phyloP scores from a whole-genome alignment of 2,113 vertebrate genomes.

The Struthio camelus region DNA sequence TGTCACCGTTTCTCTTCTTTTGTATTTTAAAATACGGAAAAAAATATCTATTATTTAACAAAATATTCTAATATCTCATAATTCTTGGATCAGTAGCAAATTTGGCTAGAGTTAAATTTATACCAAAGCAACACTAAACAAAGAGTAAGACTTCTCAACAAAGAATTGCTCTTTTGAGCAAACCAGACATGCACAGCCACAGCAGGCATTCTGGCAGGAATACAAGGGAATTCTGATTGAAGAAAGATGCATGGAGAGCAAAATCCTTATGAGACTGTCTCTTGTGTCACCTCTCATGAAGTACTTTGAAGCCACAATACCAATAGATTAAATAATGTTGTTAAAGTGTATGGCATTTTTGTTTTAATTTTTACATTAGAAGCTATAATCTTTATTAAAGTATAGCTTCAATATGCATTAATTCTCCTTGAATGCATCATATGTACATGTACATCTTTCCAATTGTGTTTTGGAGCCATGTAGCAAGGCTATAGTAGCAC shows the following conservation, averaged over 20 bases:
- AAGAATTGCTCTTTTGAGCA: neutral
- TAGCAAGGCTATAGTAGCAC: neutral
- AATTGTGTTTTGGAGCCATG: neutral
- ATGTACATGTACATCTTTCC: neutral
- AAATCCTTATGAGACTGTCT: neutral
- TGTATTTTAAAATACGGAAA: neutral
- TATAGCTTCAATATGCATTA: accelerated
- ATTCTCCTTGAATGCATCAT: neutral
- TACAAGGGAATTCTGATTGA: neutral
- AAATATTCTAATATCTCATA: neutral
- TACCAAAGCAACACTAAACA: neutral
- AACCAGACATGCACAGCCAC: neutral
- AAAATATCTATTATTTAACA: neutral
- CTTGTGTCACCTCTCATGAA: neutral
- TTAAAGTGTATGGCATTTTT: neutral
- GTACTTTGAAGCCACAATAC: neutral
- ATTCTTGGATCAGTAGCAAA: neutral
- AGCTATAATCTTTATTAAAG: neutral
- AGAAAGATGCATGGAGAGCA: neutral
- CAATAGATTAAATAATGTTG: accelerated
- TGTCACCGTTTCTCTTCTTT: neutral
- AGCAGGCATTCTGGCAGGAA: neutral
- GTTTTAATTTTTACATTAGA: neutral
- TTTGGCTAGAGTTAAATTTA: neutral
- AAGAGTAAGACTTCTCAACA: neutral